Evolutionary conservation across 2,888 invertebrate species (phyloP).

Genomic region (Caenorhabditis sp.): DNA sequence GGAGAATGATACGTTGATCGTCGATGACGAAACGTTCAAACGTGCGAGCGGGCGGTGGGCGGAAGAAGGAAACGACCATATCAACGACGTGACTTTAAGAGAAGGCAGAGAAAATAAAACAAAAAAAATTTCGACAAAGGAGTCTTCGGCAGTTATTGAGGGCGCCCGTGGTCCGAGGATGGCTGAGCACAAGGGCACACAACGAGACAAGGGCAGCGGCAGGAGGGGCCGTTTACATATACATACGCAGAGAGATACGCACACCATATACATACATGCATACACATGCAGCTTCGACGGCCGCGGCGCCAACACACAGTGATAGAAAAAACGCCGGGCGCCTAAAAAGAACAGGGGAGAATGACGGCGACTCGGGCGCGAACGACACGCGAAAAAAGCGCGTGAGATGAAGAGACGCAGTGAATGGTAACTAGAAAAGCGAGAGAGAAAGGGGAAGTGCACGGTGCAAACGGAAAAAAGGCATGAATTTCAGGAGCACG

Average conservation of each 20-base stretch:
- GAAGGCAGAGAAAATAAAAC: neutral
- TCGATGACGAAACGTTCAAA: neutral
- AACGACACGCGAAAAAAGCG: neutral
- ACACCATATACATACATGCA: slow-evolving; percentile 33
- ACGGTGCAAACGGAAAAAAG: too few species aligned
- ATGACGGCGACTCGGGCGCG: slow-evolving; percentile 20
- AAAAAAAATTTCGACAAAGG: too few species aligned
- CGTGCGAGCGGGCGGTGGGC: neutral
- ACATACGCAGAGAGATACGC: slow-evolving; percentile 21
- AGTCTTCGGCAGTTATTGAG: too few species aligned
- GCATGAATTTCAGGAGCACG: too few species aligned
- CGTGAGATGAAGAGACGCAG: slow-evolving; percentile 40
- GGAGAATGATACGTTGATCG: slow-evolving; percentile 3
- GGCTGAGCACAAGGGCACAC: too few species aligned
- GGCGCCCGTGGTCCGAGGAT: too few species aligned
- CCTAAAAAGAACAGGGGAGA: slow-evolving; percentile 8
- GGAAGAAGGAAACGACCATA: neutral
- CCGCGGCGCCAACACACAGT: slow-evolving; percentile 22
- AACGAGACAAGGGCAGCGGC: too few species aligned
- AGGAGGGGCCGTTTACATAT: slow-evolving; percentile 20
- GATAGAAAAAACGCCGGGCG: slow-evolving; percentile 14
- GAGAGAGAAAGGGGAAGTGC: too few species aligned
- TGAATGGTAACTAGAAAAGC: too few species aligned
- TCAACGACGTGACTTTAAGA: too few species aligned
- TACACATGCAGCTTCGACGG: slow-evolving; percentile 34